phyloP scores from a whole-genome alignment of 92 coral and sea anemone species.

The Epizoanthus stellaris region DNA sequence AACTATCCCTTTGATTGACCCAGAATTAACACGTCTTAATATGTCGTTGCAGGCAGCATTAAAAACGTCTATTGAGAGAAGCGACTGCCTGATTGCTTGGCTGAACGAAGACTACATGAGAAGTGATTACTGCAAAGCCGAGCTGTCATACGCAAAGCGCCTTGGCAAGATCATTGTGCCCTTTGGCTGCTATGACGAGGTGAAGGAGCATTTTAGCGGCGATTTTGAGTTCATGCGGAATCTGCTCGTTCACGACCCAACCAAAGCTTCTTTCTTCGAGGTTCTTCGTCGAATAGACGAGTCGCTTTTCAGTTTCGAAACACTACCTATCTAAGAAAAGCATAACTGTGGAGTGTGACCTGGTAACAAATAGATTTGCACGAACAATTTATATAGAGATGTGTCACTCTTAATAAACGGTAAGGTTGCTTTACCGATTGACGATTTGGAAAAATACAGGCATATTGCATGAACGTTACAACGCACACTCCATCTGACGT shows the following conservation, averaged over 20 bases:
- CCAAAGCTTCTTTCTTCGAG: conserved; percentile 69
- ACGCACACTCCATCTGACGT: too few species aligned
- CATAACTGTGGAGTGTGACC: too few species aligned
- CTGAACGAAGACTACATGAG: conserved; percentile 68
- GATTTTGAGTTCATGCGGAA: conserved; percentile 58
- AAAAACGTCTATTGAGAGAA: conserved; percentile 56
- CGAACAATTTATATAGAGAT: too few species aligned
- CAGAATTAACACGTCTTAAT: too few species aligned
- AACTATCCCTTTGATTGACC: too few species aligned
- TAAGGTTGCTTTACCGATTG: too few species aligned
- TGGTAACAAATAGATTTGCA: too few species aligned
- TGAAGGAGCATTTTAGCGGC: conserved; percentile 46
- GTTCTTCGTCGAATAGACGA: conserved; percentile 74
- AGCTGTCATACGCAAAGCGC: conserved; percentile 62
- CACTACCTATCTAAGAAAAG: conserved; percentile 43
- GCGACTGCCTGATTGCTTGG: conserved; percentile 78
- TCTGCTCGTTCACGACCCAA: conserved; percentile 47
- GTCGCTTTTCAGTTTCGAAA: conserved; percentile 68
- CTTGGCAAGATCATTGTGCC: conserved; percentile 69
- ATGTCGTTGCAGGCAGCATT: conserved; percentile 34
- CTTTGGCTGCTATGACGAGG: conserved; percentile 62
- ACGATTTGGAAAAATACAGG: too few species aligned
- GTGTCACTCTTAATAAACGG: too few species aligned
- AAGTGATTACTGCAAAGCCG: conserved; percentile 72
- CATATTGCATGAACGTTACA: too few species aligned